Percentiles rank a stretch among this genome's conserved stretches.
phyloP scores from a whole-genome alignment of 2,888 invertebrate species.

The Lasioglossum morio region DNA sequence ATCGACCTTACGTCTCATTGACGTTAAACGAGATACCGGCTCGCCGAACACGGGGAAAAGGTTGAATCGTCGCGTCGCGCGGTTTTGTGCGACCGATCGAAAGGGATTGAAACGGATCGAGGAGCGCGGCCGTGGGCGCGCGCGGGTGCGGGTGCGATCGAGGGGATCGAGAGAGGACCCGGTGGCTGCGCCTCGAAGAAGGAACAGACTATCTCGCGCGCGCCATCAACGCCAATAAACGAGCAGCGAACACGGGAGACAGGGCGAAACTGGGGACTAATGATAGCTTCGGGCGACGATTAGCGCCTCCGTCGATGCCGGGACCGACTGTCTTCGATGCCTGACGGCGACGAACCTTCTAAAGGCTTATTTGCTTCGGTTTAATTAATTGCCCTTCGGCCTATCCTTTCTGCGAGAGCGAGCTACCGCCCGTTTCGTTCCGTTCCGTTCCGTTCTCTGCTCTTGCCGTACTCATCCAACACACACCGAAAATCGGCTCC shows the following conservation, averaged over 20 bases:
- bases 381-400: constrained; percentile 81
- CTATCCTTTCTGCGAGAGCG: constrained; percentile 47
- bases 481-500: constrained; percentile 50
- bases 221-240: constrained; percentile 59
- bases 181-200: constrained; percentile 29
- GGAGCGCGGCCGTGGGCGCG: background rate
- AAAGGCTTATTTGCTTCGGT: constrained; percentile 81
- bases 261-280: constrained; percentile 77
- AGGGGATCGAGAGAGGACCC: background rate
- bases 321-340: constrained; percentile 69
- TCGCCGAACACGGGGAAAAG: background rate
- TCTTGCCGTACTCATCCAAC: background rate
- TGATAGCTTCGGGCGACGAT: constrained; percentile 80
- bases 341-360: constrained; percentile 69
- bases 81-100: background rate
- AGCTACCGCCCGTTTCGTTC: constrained; percentile 11
- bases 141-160: background rate
- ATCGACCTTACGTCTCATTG: constrained; percentile 63
- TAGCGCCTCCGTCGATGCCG: constrained; percentile 76
- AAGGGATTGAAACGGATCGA: background rate
- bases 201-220: constrained; percentile 31
- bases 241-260: constrained; percentile 51
- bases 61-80: background rate
- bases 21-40: constrained; percentile 39
- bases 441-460: background rate